These are phyloP conservation scores for Nematopogon swammerdamellus DNA, from an alignment of 2,888 invertebrate species.

Conservation along the genomic window DNA sequence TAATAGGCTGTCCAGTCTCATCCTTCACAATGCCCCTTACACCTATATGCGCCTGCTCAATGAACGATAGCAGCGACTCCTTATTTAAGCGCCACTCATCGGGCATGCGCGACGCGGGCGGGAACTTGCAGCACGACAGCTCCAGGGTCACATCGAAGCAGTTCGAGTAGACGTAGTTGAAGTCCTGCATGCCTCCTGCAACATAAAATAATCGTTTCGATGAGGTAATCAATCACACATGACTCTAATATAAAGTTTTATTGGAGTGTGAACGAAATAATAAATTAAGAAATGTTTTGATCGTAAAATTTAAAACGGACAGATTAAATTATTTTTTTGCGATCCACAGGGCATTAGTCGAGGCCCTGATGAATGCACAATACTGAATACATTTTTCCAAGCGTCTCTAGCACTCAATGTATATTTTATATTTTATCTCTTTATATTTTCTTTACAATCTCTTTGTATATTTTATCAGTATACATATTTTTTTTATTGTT, in stretches of 20 bases:
- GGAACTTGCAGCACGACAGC: conserved; percentile 94
- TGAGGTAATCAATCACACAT: conserved; percentile 6
- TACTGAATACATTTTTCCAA: too few species aligned
- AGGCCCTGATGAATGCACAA: too few species aligned
- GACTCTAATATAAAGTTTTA: not conserved
- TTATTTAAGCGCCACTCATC: conserved; percentile 84
- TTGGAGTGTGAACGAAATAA: too few species aligned
- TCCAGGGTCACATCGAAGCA: conserved; percentile 97
- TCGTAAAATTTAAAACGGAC: too few species aligned
- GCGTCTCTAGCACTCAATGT: too few species aligned
- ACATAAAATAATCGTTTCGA: conserved; percentile 10
- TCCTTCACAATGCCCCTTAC: conserved; percentile 63
- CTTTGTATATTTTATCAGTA: too few species aligned
- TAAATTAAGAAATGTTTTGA: too few species aligned
- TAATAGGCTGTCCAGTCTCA: conserved; percentile 58
- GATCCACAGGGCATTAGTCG: too few species aligned
- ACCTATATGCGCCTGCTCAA: conserved; percentile 77
- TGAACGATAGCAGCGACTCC: conserved; percentile 76
- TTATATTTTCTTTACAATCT: too few species aligned
- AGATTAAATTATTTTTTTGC: too few species aligned
- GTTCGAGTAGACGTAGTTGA: conserved; percentile 93
- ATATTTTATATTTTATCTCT: too few species aligned
- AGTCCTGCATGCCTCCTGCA: conserved; percentile 96
- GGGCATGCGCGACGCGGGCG: conserved; percentile 65
- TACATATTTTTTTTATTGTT: too few species aligned